phyloP scores from a whole-genome alignment of 2,797 vertebrate species.

The Amniataba percoides region DNA sequence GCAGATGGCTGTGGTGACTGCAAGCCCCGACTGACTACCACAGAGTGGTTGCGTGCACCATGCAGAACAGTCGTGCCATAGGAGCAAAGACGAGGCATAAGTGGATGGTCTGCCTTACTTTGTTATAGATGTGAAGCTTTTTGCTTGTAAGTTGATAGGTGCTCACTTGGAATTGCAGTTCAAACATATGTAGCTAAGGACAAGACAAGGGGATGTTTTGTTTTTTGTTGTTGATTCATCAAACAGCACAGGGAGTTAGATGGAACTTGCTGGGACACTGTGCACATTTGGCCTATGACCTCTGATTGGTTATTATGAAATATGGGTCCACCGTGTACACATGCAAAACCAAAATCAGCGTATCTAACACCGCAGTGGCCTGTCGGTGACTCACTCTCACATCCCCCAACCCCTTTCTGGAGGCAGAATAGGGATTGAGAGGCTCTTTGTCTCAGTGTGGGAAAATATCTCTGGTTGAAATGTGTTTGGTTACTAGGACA shows the following conservation, averaged over 20 bases:
- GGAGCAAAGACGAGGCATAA: constrained; percentile 27
- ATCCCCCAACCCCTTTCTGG: constrained; percentile 51
- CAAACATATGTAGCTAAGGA: not conserved
- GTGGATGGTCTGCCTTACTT: not conserved
- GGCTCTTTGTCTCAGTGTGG: constrained; percentile 63
- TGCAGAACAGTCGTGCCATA: constrained; percentile 10
- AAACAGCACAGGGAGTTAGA: constrained; percentile 35
- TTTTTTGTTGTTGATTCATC: constrained; percentile 34
- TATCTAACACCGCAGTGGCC: constrained; percentile 59
- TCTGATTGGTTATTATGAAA: constrained; percentile 44
- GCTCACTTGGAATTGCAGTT: not conserved
- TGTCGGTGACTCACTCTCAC: constrained; percentile 71
- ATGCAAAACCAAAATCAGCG: constrained; percentile 40
- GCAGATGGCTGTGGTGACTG: constrained; percentile 57
- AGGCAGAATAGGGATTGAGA: constrained; percentile 56
- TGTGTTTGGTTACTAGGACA: constrained; percentile 54
- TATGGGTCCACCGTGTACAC: constrained; percentile 18
- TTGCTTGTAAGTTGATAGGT: not conserved
- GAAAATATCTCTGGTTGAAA: constrained; percentile 46
- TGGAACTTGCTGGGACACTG: constrained; percentile 32
- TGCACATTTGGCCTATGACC: constrained; percentile 16
- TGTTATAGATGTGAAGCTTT: constrained; percentile 3
- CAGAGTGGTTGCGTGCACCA: constrained; percentile 34
- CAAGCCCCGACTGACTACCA: constrained; percentile 34
- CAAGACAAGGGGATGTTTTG: constrained; percentile 25